phyloP scores from a whole-genome alignment of 2,797 vertebrate species.

The Ara ararauna region DNA sequence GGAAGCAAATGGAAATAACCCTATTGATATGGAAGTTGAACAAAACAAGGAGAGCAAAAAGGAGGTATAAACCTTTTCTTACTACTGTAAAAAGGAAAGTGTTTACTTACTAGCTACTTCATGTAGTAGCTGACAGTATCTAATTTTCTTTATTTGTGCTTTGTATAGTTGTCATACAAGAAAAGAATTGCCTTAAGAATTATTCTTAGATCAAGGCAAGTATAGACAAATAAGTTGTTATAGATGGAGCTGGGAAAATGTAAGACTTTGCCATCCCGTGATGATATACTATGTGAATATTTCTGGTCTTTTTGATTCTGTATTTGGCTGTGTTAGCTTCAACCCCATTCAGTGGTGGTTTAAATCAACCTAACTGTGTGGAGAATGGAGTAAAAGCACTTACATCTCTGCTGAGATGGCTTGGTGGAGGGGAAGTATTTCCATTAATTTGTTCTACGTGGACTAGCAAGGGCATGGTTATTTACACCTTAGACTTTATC shows the following conservation, averaged over 20 bases:
- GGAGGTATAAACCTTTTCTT: constrained; percentile 77
- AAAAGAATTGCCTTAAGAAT: constrained; percentile 31
- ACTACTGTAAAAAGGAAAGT: not conserved
- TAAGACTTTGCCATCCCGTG: not conserved
- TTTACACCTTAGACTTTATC: not conserved
- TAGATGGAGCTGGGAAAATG: not conserved
- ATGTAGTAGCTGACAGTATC: constrained; percentile 1
- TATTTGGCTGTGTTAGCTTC: not conserved
- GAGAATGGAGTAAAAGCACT: not conserved
- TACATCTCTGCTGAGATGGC: not conserved
- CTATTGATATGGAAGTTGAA: constrained; percentile 84
- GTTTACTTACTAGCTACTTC: not conserved
- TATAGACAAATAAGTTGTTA: not conserved
- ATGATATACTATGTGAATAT: not conserved
- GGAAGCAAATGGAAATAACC: constrained; percentile 79
- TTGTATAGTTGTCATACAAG: constrained; percentile 11
- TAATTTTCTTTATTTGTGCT: constrained; percentile 43
- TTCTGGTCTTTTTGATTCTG: not conserved
- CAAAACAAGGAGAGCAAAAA: constrained; percentile 90
- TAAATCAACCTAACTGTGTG: not conserved
- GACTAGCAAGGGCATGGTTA: not conserved
- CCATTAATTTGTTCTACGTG: not conserved
- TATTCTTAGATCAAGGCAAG: constrained; percentile 19
- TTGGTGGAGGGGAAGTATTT: not conserved
- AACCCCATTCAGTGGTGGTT: not conserved